Evolutionary conservation across 1,140 invertebrate genomes (phyloP), one percentile per base, ranked within the genome.

Genomic region (Linepithema humile): DNA sequence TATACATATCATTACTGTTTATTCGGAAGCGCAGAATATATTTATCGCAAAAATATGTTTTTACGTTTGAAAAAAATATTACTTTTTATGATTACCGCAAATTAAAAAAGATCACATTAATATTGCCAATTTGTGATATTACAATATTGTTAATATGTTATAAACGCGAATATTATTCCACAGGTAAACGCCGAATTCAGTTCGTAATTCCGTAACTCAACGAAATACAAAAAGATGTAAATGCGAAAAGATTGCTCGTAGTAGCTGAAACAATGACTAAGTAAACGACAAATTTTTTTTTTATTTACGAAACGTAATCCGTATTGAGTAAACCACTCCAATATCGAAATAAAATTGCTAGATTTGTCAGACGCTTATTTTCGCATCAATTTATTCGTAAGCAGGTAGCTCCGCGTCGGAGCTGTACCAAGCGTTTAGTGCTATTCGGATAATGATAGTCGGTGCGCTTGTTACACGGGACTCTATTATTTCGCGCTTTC

Each of bases 351-450:
- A 12, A 38, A 64, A 40, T 26, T 69, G 45, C 0, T 20, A 38
- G 32, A 53, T 67, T 78, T 69, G 32, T n/a, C 45, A 29, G 32
- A n/a, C 75, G 69, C 69, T 78, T 50, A 53, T 29, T 78, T 50
- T 50, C 45, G 9, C n/a, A 53, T 67, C 45, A 40, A 26, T 69
- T 69, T 53, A 67, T 38, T 69, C 23, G 15, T 20, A 50, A 78
- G 26, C 48, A 55, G 32, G 3, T 67, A 78, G 12, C 10, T 78
- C 9, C 17, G 55, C 17, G n/a, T 23, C 38, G 38, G 17, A 9
- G 38, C n/a, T n/a, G 26, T 6, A n/a, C n/a, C n/a, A 57, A 38
- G 57, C 15, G 45, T 67, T 78, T 69, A 29, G 32, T 29, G 29
- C 9, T 17, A 38, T 29, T 67, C 55, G 10, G 15, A 53, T 78